phyloP scores from a whole-genome alignment of 1,140 invertebrate species.

The Schlechtendalia chinensis region DNA sequence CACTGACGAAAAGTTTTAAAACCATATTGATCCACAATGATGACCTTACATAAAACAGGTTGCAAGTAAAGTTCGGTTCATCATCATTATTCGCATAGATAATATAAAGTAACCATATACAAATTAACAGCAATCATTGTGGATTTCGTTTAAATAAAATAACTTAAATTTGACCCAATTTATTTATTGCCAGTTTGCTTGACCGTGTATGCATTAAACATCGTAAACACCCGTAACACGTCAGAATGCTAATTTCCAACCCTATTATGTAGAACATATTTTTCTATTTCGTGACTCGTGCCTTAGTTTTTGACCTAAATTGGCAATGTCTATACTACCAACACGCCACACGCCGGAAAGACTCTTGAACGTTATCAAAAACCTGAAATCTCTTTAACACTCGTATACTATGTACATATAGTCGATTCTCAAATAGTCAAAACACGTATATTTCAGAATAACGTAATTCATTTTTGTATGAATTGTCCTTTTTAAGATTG shows the following conservation, averaged over 20 bases:
- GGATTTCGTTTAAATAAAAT: background rate
- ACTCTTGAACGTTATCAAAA: slow-evolving; percentile 20
- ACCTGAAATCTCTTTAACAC: background rate
- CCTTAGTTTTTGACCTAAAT: slow-evolving; percentile 21
- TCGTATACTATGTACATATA: background rate
- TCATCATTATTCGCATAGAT: background rate
- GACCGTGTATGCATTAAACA: background rate
- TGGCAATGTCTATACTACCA: background rate
- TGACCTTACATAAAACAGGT: background rate
- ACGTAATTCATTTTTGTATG: background rate
- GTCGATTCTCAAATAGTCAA: background rate
- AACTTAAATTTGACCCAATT: slow-evolving; percentile 19
- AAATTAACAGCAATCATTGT: background rate
- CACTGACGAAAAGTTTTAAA: background rate
- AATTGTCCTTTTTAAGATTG: too few species aligned
- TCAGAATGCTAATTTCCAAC: slow-evolving; percentile 40
- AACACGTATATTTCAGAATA: background rate
- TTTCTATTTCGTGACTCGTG: slow-evolving; percentile 8
- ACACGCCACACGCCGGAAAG: slow-evolving; percentile 7
- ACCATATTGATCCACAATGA: background rate
- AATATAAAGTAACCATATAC: background rate
- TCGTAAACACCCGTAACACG: background rate
- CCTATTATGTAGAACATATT: background rate
- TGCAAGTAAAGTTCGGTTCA: background rate
- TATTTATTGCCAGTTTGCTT: background rate